These are phyloP conservation scores for Drosophila parthenogenetica DNA, from an alignment of 2,888 invertebrate genomes.

Conservation along the genomic window DNA sequence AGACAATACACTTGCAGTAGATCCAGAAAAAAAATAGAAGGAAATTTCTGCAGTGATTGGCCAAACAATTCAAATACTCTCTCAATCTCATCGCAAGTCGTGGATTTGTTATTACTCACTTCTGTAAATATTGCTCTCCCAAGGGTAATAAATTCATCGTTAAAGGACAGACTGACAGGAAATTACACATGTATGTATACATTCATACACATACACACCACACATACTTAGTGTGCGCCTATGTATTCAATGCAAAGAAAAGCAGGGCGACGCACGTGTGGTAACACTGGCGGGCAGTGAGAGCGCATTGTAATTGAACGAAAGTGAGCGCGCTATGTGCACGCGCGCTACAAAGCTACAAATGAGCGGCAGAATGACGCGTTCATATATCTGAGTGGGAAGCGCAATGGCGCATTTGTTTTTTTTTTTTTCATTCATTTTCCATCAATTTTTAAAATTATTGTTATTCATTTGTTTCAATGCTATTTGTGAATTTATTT, in stretches of 20 bases:
- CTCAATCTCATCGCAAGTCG: slow-evolving; percentile 30
- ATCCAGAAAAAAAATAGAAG: slow-evolving; percentile 7
- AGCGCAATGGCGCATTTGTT: slow-evolving; percentile 44
- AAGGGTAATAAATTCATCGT: slow-evolving; percentile 31
- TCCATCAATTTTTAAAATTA: background rate
- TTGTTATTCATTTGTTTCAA: slow-evolving; percentile 28
- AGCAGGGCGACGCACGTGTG: slow-evolving; percentile 47
- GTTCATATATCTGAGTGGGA: slow-evolving; percentile 29
- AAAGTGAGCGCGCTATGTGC: slow-evolving; percentile 30
- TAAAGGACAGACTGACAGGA: slow-evolving; percentile 33
- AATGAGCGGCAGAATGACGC: slow-evolving; percentile 43
- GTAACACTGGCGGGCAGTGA: slow-evolving; percentile 44
- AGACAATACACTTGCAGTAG: slow-evolving; percentile 25
- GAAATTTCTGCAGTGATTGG: slow-evolving; percentile 28
- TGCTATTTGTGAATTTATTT: slow-evolving; percentile 30
- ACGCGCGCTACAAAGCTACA: slow-evolving; percentile 53
- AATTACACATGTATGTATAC: slow-evolving; percentile 22
- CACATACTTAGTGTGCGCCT: slow-evolving; percentile 4
- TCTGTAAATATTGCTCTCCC: slow-evolving; percentile 6
- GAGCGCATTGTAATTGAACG: slow-evolving; percentile 32
- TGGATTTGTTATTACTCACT: slow-evolving; percentile 24
- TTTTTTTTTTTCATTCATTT: slow-evolving; percentile 18
- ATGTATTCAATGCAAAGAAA: slow-evolving; percentile 24
- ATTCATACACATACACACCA: background rate
- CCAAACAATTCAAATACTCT: slow-evolving; percentile 31